Percentiles rank a stretch among this genome's conserved stretches.
Evolutionary conservation across 2,113 vertebrate genomes (phyloP).

Genomic region (Hirundichthys speculiger): DNA sequence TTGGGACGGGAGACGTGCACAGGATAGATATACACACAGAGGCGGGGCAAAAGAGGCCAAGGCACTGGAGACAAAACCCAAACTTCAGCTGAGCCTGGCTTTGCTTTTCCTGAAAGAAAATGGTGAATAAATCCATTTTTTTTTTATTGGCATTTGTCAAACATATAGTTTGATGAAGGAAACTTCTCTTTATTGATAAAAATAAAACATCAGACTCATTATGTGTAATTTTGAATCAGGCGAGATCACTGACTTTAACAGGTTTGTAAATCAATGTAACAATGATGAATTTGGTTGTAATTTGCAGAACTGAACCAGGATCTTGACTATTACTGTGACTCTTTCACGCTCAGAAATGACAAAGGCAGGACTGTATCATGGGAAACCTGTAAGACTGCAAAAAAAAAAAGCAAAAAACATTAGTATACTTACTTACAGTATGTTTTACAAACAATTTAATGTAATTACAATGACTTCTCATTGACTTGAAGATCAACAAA

Average conservation of each 20-base stretch:
- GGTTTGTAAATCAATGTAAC: not conserved
- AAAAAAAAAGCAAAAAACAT: too few species aligned
- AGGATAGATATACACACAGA: conserved; percentile 35
- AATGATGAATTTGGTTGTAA: not conserved
- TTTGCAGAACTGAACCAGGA: too few species aligned
- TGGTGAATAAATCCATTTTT: not conserved
- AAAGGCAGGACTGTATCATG: not conserved
- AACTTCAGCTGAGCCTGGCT: not conserved
- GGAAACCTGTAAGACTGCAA: too few species aligned
- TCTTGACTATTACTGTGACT: too few species aligned
- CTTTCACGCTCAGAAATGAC: not conserved
- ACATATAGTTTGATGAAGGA: not conserved
- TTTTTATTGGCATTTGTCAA: not conserved
- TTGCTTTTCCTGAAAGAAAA: not conserved
- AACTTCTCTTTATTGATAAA: not conserved
- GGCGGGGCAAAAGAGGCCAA: conserved; percentile 34
- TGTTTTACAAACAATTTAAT: too few species aligned
- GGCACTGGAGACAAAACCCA: not conserved
- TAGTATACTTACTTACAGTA: too few species aligned
- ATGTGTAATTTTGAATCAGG: not conserved
- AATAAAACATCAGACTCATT: not conserved
- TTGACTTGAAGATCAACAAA: too few species aligned
- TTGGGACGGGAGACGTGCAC: conserved; percentile 36
- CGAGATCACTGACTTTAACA: too few species aligned
- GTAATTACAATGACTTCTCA: too few species aligned